phyloP scores from a whole-genome alignment of 2,797 vertebrate genomes.

The Trichosurus vulpecula region DNA sequence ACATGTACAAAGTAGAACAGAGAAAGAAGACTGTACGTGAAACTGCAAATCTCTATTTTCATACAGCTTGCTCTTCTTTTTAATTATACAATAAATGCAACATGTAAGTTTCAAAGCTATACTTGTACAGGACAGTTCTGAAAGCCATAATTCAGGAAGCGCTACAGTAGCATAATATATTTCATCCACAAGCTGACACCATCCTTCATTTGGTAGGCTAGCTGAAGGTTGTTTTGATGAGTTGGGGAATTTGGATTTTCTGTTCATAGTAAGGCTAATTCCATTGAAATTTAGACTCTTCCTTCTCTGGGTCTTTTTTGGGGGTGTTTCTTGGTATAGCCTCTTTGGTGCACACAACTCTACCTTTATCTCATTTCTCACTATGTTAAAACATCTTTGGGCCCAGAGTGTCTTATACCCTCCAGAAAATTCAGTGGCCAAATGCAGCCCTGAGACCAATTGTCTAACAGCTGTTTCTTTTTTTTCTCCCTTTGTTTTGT shows the following conservation, averaged over 20 bases:
- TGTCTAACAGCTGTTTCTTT: conserved; percentile 27
- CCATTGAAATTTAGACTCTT: not conserved
- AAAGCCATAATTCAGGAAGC: not conserved
- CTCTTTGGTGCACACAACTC: not conserved
- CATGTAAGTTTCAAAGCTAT: not conserved
- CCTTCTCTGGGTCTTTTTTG: not conserved
- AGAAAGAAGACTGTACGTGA: not conserved
- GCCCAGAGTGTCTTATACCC: not conserved
- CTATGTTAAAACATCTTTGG: not conserved
- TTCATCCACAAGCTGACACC: not conserved
- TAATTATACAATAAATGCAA: not conserved
- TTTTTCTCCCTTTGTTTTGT: conserved; percentile 67
- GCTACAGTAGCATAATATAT: not conserved
- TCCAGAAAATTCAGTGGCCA: conserved; percentile 29
- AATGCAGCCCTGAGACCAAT: not conserved
- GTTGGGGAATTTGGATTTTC: not conserved
- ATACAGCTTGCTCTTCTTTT: not conserved
- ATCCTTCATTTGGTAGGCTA: too few species aligned
- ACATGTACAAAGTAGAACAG: not conserved
- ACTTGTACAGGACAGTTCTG: not conserved
- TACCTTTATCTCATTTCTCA: not conserved
- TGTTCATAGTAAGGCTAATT: not conserved
- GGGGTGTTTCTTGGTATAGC: not conserved
- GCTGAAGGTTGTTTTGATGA: not conserved
- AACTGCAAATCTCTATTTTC: not conserved